phyloP scores from a whole-genome alignment of 92 coral and sea anemone species.

The Micromussa lordhowensis region DNA sequence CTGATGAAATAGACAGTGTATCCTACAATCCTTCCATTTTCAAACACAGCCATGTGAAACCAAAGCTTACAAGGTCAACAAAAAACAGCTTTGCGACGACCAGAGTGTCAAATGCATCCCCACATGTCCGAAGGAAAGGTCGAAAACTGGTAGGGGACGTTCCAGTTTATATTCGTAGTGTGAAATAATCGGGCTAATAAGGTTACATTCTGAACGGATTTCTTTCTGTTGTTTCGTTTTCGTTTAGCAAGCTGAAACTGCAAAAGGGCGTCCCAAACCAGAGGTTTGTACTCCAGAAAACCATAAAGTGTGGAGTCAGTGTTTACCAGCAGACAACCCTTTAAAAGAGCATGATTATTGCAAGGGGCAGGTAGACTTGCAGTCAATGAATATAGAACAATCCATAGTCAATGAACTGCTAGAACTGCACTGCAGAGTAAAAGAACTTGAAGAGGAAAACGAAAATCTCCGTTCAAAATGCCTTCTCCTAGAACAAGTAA shows the following conservation, averaged over 20 bases:
- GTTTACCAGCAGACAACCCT: constrained; percentile 38
- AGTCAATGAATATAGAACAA: constrained; percentile 42
- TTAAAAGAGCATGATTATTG: constrained; percentile 52
- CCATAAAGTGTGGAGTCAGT: constrained; percentile 53
- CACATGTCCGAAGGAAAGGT: constrained; percentile 30
- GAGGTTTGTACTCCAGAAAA: too few species aligned
- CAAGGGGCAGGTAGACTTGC: too few species aligned
- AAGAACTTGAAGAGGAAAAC: too few species aligned
- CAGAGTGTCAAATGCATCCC: constrained; percentile 8
- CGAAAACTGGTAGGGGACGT: constrained; percentile 25
- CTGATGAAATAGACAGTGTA: constrained; percentile 41
- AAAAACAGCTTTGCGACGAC: constrained; percentile 49
- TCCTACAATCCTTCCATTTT: constrained; percentile 48
- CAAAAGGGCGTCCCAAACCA: too few species aligned
- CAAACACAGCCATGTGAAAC: constrained; percentile 35
- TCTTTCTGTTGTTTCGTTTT: too few species aligned
- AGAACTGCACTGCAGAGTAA: constrained; percentile 37
- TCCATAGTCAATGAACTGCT: constrained; percentile 42
- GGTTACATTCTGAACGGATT: constrained; percentile 27
- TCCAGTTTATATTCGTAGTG: neutral
- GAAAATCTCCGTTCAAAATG: too few species aligned
- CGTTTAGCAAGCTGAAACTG: constrained; percentile 40
- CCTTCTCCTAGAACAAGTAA: too few species aligned
- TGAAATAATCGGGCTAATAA: constrained; percentile 6
- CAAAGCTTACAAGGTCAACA: constrained; percentile 41